phyloP scores from a whole-genome alignment of 1,140 invertebrate species.

The Lucilia cuprina region DNA sequence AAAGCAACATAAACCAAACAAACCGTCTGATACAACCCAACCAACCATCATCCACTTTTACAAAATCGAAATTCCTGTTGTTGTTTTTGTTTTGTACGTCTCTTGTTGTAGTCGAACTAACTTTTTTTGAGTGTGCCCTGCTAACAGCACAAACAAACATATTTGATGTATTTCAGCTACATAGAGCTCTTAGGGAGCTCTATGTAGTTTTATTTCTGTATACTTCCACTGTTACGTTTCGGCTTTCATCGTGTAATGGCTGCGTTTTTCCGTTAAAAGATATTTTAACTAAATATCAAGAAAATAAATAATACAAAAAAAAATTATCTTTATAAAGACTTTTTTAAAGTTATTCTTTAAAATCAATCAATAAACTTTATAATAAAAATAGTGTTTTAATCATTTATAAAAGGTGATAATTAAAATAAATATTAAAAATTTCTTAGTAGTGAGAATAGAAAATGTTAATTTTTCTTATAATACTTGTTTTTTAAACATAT shows the following conservation, averaged over 20 bases:
- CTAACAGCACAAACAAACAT: too few relatives aligned
- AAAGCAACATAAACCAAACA: background rate
- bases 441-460: background rate
- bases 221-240: conserved; percentile 23
- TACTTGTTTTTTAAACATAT: background rate
- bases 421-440: background rate
- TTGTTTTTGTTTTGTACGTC: too few relatives aligned
- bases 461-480: background rate
- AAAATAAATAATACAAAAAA: background rate
- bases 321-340: background rate
- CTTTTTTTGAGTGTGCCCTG: too few relatives aligned
- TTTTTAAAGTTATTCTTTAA: background rate
- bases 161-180: too few relatives aligned
- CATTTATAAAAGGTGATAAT: background rate
- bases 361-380: background rate
- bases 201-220: conserved; percentile 22
- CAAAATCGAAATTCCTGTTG: too few relatives aligned
- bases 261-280: conserved; percentile 23
- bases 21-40: background rate
- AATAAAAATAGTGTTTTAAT: background rate
- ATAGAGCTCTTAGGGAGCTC: background rate
- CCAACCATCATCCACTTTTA: too few relatives aligned
- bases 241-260: conserved; percentile 35
- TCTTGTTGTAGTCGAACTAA: too few relatives aligned
- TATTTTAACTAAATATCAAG: background rate